phyloP scores from a whole-genome alignment of 2,888 invertebrate species.

The Lapara coniferarum region DNA sequence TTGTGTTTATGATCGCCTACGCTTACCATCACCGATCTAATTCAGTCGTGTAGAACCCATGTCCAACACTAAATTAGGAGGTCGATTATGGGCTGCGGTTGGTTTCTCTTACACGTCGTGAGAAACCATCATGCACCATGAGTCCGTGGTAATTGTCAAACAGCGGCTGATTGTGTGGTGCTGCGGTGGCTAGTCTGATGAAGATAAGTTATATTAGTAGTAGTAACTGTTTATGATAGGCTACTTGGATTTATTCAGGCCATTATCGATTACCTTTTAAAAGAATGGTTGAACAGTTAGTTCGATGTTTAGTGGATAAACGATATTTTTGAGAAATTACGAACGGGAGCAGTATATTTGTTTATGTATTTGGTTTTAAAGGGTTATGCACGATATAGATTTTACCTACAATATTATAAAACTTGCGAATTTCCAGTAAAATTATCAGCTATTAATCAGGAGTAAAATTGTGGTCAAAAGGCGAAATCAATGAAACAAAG shows the following conservation, averaged over 20 bases:
- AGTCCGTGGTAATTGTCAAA: conserved; percentile 68
- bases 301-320: not conserved
- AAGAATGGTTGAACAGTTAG: not conserved
- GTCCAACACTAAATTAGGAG: conserved; percentile 44
- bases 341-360: conserved; percentile 31
- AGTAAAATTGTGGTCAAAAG: too few relatives aligned
- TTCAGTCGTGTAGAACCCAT: not conserved
- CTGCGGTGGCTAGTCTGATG: conserved; percentile 53
- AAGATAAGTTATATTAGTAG: not conserved
- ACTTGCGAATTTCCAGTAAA: too few relatives aligned
- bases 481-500: too few relatives aligned
- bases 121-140: conserved; percentile 64
- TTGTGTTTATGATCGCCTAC: not conserved
- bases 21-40: conserved; percentile 26
- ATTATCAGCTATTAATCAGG: too few relatives aligned
- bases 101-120: conserved; percentile 61
- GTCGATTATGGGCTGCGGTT: conserved; percentile 55
- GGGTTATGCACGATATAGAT: too few relatives aligned
- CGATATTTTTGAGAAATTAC: conserved; percentile 33
- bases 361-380: too few relatives aligned
- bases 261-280: too few relatives aligned
- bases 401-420: too few relatives aligned
- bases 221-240: too few relatives aligned
- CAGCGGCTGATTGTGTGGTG: conserved; percentile 57
- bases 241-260: too few relatives aligned